phyloP scores from a whole-genome alignment of 2,888 invertebrate genomes.

The Cephalotes varians region DNA sequence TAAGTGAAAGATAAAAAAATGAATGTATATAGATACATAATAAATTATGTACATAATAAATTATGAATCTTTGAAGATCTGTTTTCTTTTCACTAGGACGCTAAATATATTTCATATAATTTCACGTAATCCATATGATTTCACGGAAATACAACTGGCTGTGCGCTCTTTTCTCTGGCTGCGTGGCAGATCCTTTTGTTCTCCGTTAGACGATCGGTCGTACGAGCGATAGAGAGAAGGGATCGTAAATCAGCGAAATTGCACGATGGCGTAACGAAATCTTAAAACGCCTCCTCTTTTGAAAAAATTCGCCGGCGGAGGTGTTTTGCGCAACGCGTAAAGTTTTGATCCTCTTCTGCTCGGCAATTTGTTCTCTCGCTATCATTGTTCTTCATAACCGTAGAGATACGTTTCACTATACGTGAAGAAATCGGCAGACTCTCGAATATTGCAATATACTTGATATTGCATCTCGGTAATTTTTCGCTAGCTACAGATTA shows the following conservation, averaged over 20 bases:
- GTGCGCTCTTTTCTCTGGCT: slow-evolving; percentile 50
- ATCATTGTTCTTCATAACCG: not conserved
- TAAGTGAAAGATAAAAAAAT: not conserved
- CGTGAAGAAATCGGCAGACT: not conserved
- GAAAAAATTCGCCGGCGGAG: slow-evolving; percentile 53
- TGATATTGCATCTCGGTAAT: not conserved
- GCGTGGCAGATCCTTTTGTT: slow-evolving; percentile 71
- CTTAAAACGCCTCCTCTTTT: slow-evolving; percentile 64
- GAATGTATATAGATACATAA: not conserved
- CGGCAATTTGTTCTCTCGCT: slow-evolving; percentile 28
- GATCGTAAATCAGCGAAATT: slow-evolving; percentile 75
- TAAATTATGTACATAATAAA: too few relatives aligned
- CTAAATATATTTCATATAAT: too few relatives aligned
- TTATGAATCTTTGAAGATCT: not conserved
- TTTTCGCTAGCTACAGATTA: slow-evolving; percentile 7
- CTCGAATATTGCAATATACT: not conserved
- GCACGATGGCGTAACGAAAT: slow-evolving; percentile 72
- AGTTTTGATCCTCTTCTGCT: slow-evolving; percentile 39
- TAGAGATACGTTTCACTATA: too few relatives aligned
- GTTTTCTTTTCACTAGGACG: not conserved
- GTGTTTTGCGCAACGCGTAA: slow-evolving; percentile 40
- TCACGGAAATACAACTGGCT: slow-evolving; percentile 54
- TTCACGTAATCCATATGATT: slow-evolving; percentile 61
- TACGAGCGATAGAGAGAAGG: slow-evolving; percentile 71
- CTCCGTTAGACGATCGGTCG: slow-evolving; percentile 69